Percentiles rank a stretch among this genome's conserved stretches.
phyloP scores from a whole-genome alignment of 2,888 invertebrate species.

The Diaperis boleti region DNA sequence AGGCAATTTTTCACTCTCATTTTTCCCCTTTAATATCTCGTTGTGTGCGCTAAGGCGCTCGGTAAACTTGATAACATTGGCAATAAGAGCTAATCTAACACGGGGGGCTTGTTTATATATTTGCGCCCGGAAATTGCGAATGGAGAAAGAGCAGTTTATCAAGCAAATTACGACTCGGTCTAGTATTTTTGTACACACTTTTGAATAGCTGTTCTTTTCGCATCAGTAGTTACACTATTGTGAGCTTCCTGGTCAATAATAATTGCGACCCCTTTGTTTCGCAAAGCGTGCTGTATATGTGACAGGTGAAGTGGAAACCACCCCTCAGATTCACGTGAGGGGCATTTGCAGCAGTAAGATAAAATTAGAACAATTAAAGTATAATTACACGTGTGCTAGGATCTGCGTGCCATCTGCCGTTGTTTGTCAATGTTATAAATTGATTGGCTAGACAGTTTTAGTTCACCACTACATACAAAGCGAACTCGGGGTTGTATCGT shows the following conservation, averaged over 20 bases:
- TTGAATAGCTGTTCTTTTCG: no score
- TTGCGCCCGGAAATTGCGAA: no score
- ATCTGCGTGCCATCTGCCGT: conserved; percentile 16
- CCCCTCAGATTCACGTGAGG: background rate
- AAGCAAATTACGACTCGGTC: no score
- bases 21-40: no score
- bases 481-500: no score
- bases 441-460: conserved; percentile 15
- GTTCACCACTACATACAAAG: background rate
- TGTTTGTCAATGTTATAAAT: conserved; percentile 19
- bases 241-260: background rate
- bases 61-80: background rate
- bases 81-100: conserved; percentile 3
- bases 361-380: background rate
- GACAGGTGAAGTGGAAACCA: background rate
- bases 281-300: background rate
- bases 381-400: background rate
- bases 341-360: background rate
- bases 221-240: background rate
- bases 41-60: background rate
- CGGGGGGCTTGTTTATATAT: background rate
- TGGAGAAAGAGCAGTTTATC: no score
- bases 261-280: background rate
- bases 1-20: background rate
- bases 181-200: no score